phyloP scores from a whole-genome alignment of 2,797 vertebrate genomes.

The Anisognathus igniventris region DNA sequence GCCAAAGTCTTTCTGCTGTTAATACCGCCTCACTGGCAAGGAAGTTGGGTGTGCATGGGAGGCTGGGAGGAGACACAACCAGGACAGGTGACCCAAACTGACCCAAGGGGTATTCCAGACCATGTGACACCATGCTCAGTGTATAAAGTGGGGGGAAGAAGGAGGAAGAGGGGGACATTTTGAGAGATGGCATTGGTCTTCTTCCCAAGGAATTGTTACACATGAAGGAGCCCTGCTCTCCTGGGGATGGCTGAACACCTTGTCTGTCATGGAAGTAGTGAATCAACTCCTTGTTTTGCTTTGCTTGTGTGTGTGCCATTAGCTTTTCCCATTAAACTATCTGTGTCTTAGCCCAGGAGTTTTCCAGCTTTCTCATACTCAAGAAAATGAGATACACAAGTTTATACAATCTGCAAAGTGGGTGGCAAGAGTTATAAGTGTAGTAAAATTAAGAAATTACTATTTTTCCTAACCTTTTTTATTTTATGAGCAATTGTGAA shows the following conservation, averaged over 20 bases:
- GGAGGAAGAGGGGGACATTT: not conserved
- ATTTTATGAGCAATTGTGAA: not conserved
- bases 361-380: not conserved
- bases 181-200: not conserved
- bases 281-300: not conserved
- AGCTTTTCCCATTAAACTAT: not conserved
- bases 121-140: not conserved
- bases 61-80: fast-evolving
- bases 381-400: not conserved
- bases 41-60: fast-evolving
- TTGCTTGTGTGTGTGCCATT: fast-evolving
- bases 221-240: fast-evolving
- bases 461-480: not conserved
- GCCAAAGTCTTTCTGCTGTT: not conserved
- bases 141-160: not conserved
- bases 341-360: not conserved
- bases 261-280: not conserved
- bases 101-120: not conserved
- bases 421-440: not conserved
- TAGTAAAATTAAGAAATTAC: not conserved
- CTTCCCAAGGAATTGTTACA: not conserved
- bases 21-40: fast-evolving
- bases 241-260: not conserved
- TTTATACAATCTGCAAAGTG: not conserved
- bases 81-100: not conserved